Base-by-base conservation (phyloP, 2,888 invertebrate species). In the Nomada fabriciana region DNA sequence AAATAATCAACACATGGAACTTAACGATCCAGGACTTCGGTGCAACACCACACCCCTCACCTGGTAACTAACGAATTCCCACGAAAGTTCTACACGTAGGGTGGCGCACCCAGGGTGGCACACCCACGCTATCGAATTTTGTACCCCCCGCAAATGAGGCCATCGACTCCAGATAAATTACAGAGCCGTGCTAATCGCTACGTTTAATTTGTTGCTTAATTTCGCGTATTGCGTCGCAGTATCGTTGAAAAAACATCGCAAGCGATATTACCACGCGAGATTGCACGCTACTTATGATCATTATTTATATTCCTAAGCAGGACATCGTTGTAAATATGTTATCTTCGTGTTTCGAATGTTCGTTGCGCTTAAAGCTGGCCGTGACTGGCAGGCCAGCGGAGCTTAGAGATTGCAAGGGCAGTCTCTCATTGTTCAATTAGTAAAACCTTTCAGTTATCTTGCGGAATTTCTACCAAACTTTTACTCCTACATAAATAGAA, bases 1-100 rank as follows among this genome's bases (percentile, higher is more conserved):
- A 81, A 81, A 80, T 81, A 80, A 81, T 73, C 73, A 80, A 73
- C 80, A 69, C 73, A 18, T 80, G 80, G 68, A 52, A 59, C 64
- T 64, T 63, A 68, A 69, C 79, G 80, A 61, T 67, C 61, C 29
- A 29, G 69, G 36, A 60, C 68, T 63, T 43, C 74, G 59, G 50
- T n/a, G 61, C 20, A 20, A 61, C 15, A 55, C 20, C 15, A 18
- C 29, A 11, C 25, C 11, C 50, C 1, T 1, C 18, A 9, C 15
- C 18, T 13, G 10, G 4, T 25, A 25, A 15, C 25, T 23, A 50
- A 57, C 71, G 63, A 64, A 64, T 50, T 53, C 10, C 11, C 20
- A 42, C 23, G 18, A 53, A 75, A 61, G 11, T 75, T 69, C 7
- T 10, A 47, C 47, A 15, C 47, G 15, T 13, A 47, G 47, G 15